These are phyloP conservation scores for Gasterosteus aculeatus DNA, from an alignment of 2,113 vertebrate genomes.

Conservation along the genomic window DNA sequence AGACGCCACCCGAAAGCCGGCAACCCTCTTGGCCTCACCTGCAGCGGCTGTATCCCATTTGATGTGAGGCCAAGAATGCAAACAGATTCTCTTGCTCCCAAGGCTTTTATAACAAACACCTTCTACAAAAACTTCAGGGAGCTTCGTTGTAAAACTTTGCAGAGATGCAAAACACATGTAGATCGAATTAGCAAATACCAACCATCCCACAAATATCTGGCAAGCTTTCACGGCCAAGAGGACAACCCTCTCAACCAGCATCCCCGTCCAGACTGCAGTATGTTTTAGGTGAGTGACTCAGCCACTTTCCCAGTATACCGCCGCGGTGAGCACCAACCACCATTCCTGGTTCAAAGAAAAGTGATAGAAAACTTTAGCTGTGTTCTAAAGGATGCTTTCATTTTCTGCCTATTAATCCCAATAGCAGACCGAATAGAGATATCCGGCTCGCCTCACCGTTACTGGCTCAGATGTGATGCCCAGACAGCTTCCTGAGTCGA, in stretches of 20 bases:
- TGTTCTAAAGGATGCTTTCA: neutral
- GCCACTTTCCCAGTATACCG: neutral
- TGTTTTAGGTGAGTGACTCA: neutral
- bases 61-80: slow-evolving; percentile 30
- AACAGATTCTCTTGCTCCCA: slow-evolving; percentile 5
- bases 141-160: neutral
- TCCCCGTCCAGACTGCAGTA: neutral
- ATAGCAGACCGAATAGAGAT: neutral
- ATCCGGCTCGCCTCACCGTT: neutral
- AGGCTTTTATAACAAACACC: neutral
- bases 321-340: neutral
- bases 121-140: neutral
- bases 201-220: neutral
- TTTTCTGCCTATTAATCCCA: neutral
- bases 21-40: neutral
- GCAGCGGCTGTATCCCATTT: neutral
- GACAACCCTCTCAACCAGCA: neutral
- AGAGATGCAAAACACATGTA: neutral
- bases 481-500: slow-evolving; percentile 1
- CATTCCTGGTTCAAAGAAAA: neutral
- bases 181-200: slow-evolving; percentile 13
- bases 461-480: neutral
- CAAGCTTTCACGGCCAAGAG: neutral
- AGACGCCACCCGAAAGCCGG: slow-evolving; percentile 24
- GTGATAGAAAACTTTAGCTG: neutral